Conservation (phyloP, 2,797 vertebrate species). For the Poeciliopsis turneri region DNA sequence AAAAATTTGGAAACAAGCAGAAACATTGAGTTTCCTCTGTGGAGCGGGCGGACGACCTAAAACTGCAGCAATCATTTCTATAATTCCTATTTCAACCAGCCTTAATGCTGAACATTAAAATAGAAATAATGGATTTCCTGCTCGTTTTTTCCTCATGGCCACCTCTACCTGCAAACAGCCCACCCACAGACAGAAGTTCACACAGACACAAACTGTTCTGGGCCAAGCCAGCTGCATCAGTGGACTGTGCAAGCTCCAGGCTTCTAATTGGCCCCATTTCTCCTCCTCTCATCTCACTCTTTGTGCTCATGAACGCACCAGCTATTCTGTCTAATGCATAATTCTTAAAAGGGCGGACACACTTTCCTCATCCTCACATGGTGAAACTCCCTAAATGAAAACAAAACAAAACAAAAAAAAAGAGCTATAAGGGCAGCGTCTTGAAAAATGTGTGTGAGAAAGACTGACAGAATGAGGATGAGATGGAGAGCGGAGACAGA, state of each 20-base stretch:
- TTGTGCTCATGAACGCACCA: slow-evolving; percentile 62
- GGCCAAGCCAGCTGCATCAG: slow-evolving; percentile 56
- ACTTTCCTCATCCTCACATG: slow-evolving; percentile 60
- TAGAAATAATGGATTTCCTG: slow-evolving; percentile 70
- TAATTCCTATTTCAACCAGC: slow-evolving; percentile 65
- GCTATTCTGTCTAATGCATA: slow-evolving; percentile 57
- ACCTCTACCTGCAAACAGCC: slow-evolving; percentile 51
- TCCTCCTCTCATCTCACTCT: slow-evolving; percentile 64
- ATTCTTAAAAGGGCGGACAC: slow-evolving; percentile 56
- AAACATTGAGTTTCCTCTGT: background rate
- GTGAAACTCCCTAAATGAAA: slow-evolving; percentile 55
- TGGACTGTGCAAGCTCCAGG: slow-evolving; percentile 65
- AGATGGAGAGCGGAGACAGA: slow-evolving; percentile 55
- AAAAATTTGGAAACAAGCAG: background rate
- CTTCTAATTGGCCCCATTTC: slow-evolving; percentile 76
- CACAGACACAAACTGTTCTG: slow-evolving; percentile 34
- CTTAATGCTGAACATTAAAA: slow-evolving; percentile 65
- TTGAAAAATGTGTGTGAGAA: slow-evolving; percentile 38
- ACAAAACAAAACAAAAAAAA: slow-evolving; percentile 27
- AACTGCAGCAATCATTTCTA: slow-evolving; percentile 65
- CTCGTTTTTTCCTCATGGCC: slow-evolving; percentile 50
- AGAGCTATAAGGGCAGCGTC: slow-evolving; percentile 43
- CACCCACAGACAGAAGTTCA: slow-evolving; percentile 27
- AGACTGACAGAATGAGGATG: slow-evolving; percentile 70
- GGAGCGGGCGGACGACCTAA: background rate